Base-by-base conservation (phyloP, 1,140 invertebrate species). In the Brachionus plicatilis region DNA sequence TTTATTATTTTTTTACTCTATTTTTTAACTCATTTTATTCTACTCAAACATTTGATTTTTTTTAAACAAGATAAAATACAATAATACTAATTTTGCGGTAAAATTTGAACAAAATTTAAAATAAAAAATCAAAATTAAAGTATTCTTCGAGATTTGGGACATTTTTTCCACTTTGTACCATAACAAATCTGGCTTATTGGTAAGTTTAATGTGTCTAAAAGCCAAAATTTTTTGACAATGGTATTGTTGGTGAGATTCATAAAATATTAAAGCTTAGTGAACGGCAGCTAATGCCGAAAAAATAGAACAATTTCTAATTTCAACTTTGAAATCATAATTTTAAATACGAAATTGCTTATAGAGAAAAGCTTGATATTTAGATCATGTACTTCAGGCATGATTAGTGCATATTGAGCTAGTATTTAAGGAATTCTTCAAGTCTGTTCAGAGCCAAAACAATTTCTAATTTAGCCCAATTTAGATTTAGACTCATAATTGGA, bases 341-440 rank as follows among this genome's bases (percentile, higher is more conserved):
- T 60, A 60, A 60, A 60, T 60, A 60, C 53, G 53, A 60, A 60
- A 60, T 60, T 60, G n/a, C 20, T 60, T 20, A 60, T 60, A 29
- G 12, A 70, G n/a, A 70, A 70, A 41, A 70, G 37, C 66, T 70
- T 70, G 17, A 70, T 70, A n/a, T 70, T 24, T 70, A 70, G 66
- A 70, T 70, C 53, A 60, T 60, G 53, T 60, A 60, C 53, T 60
- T 60, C 53, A 60, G 53, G 53, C 53, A 60, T 60, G 53, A 60
- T 60, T 60, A 60, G n/a, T 56, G 53, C 53, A 56, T 17, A 56
- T 56, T 56, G n/a, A 60, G 53, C 53, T 60, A 60, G 53, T 60
- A 60, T 60, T 60, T 60, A 60, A 60, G 53, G 53, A 60, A 60
- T 60, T 60, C 20, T 60, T 60, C 33, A 41, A 24, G 12, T 29